Evolutionary conservation across 2,888 invertebrate species (phyloP).

Genomic region (Morinoia aosen): DNA sequence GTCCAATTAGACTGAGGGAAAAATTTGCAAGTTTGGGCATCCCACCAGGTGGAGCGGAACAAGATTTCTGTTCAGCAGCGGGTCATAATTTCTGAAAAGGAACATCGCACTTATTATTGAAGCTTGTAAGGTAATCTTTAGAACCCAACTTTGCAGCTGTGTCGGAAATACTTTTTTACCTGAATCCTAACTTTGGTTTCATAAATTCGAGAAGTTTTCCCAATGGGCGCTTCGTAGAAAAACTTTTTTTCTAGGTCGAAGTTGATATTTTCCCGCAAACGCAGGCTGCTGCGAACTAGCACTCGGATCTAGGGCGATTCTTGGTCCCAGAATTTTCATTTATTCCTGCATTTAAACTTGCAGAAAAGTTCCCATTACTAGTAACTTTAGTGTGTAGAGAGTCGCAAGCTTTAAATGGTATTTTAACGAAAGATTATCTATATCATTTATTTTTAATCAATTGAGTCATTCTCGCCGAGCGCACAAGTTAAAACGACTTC

Average conservation of each 20-base stretch:
- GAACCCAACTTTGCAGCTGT: background rate
- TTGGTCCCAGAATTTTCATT: background rate
- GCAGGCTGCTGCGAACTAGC: background rate
- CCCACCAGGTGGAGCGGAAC: background rate
- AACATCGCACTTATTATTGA: background rate
- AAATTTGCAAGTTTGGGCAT: background rate
- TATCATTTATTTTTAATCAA: background rate
- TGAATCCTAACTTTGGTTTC: background rate
- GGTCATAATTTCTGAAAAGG: background rate
- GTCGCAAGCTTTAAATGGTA: background rate
- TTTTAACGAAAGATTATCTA: background rate
- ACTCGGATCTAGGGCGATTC: background rate
- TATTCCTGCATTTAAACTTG: background rate
- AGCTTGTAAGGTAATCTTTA: constrained; percentile 10
- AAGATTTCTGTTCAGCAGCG: background rate
- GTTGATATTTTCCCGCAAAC: background rate
- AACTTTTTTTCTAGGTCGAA: background rate
- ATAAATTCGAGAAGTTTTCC: background rate
- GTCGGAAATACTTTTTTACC: background rate
- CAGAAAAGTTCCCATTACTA: background rate
- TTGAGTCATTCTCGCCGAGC: background rate
- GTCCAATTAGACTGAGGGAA: background rate
- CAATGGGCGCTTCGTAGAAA: background rate
- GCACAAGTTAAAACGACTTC: background rate
- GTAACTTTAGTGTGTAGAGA: background rate